Evolutionary conservation across 2,797 vertebrate species (phyloP).

Genomic region (Fistularia commersonii): DNA sequence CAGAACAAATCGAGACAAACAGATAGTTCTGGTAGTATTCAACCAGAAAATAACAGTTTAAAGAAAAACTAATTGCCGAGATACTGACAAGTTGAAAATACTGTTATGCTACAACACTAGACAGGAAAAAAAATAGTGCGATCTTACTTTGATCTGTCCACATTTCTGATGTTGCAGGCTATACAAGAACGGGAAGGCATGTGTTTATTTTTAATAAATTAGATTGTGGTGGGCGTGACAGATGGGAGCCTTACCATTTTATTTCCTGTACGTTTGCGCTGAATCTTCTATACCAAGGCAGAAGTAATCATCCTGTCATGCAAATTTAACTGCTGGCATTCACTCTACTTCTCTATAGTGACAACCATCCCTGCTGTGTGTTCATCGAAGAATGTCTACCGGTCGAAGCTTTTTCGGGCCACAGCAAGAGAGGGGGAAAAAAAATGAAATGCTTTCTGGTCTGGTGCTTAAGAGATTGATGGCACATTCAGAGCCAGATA

Average conservation of each 20-base stretch:
- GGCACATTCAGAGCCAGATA: constrained; percentile 33
- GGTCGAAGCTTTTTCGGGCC: constrained; percentile 12
- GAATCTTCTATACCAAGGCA: constrained; percentile 20
- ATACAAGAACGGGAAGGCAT: constrained; percentile 2
- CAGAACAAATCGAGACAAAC: no score
- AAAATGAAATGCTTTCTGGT: constrained; percentile 22
- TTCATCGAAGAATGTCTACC: constrained; percentile 20
- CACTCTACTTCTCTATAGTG: constrained; percentile 18
- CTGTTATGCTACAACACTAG: no score
- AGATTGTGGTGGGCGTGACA: constrained; percentile 14
- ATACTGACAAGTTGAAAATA: no score
- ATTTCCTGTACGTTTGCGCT: constrained; percentile 26
- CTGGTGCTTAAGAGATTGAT: constrained; percentile 35
- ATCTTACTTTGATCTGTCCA: no score
- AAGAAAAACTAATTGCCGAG: no score
- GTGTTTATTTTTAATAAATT: constrained; percentile 26
- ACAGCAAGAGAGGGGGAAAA: constrained; percentile 1
- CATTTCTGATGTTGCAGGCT: constrained; percentile 1
- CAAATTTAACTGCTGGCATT: constrained; percentile 41
- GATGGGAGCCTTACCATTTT: constrained; percentile 12
- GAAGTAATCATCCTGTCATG: constrained; percentile 37
- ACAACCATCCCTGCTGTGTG: constrained; percentile 20
- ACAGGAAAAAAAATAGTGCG: no score
- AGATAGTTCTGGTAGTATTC: no score
- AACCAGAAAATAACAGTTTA: no score